Percentiles rank a stretch among this genome's conserved stretches.
phyloP scores from a whole-genome alignment of 2,888 invertebrate genomes.

The Protodeltote pygarga region DNA sequence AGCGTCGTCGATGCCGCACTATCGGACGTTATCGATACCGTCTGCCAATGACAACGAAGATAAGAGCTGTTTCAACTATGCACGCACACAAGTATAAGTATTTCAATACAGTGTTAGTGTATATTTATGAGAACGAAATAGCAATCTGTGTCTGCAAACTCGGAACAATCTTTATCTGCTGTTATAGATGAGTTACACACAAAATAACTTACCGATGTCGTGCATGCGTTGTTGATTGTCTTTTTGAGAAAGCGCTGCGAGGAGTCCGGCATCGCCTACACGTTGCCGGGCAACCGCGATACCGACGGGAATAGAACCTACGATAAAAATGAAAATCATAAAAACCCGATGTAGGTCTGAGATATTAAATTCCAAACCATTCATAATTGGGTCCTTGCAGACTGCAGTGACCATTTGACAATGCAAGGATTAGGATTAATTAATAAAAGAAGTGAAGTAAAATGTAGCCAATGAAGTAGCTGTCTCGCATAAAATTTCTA shows the following conservation, averaged over 20 bases:
- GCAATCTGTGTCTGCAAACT: slow-evolving; percentile 20
- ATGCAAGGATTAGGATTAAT: no score
- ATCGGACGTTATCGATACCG: slow-evolving; percentile 53
- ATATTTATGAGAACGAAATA: slow-evolving; percentile 25
- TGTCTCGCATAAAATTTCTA: slow-evolving; percentile 60
- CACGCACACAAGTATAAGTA: slow-evolving; percentile 21
- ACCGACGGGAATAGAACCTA: slow-evolving; percentile 91
- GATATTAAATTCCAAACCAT: no score
- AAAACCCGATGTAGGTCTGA: not conserved
- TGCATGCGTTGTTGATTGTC: slow-evolving; percentile 86
- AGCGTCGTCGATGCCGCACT: slow-evolving; percentile 55
- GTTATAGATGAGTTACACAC: slow-evolving; percentile 9
- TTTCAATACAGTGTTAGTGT: slow-evolving; percentile 27
- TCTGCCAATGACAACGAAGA: slow-evolving; percentile 56
- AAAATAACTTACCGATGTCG: slow-evolving; percentile 82
- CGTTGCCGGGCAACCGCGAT: slow-evolving; percentile 94
- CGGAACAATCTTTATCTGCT: slow-evolving; percentile 14
- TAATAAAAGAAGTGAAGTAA: no score
- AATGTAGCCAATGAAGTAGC: slow-evolving; percentile 30
- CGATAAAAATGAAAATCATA: slow-evolving; percentile 10
- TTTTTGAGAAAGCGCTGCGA: slow-evolving; percentile 86
- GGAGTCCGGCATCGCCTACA: slow-evolving; percentile 88
- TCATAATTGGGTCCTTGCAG: no score
- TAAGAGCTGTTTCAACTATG: slow-evolving; percentile 39
- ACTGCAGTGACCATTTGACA: no score